Base-by-base conservation (phyloP, 2,888 invertebrate genomes). In the Augochlorella aurata region DNA sequence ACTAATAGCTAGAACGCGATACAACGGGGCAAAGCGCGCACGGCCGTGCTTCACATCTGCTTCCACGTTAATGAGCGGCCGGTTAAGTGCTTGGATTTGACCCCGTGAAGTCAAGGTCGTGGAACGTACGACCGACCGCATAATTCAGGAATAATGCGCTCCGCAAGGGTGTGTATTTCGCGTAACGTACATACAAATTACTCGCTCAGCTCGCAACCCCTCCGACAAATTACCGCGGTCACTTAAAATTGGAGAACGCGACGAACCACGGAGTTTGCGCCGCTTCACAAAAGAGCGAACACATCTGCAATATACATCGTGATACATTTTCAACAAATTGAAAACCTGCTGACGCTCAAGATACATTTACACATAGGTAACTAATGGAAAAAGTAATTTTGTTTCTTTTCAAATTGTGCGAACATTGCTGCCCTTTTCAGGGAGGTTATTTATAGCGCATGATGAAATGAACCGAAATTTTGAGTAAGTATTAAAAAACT, bases 1-100 rank as follows among this genome's bases (percentile, higher is more conserved):
- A 91, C 91, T 90, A 91, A 92, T 92, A 90, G 92, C 85, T 79
- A 72, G 66, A 78, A 72, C 80, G 77, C 72, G 79, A 77, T 83
- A 77, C 70, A 38, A 67, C 77, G 78, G 81, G 77, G 82, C 67
- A 73, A 71, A 47, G 66, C 58, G 74, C 77, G 67, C 71, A 80
- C 70, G 65, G 73, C 18, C 50, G 63, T 21, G 38, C 38, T 45
- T 52, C 81, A 52, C 81, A 85, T 85, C 84, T 84, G 85, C 84
- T 70, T 67, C 77, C 69, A 79, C 74, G 16, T 82, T 76, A 70
- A 76, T 71, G 79, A 54, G 78, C 38, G 74, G 75, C 52, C 54
- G 66, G 78, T 73, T 73, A 71, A 69, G 71, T 74, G 77, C 65
- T 74, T 61, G 72, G 58, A 73, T 77, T 54, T 70, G 79, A 77